Evolutionary conservation across 2,888 invertebrate species (phyloP).

Genomic region (Tryphoninae sp.): DNA sequence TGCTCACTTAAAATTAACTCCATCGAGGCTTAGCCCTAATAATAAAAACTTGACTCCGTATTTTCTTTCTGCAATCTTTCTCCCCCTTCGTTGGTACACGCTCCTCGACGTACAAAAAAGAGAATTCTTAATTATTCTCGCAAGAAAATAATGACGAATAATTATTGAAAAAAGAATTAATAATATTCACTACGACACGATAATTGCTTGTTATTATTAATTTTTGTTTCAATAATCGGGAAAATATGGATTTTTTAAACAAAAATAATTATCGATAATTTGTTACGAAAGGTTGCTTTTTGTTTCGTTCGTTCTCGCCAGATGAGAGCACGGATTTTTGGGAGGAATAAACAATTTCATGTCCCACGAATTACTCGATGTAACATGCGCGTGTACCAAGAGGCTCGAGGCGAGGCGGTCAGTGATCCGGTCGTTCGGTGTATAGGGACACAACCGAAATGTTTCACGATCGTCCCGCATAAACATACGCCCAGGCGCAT

Average conservation of each 20-base stretch:
- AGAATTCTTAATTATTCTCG: too few relatives aligned
- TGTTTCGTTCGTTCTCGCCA: conserved; percentile 3
- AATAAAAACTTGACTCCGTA: conserved; percentile 16
- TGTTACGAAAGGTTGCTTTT: conserved; percentile 6
- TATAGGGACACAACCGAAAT: conserved; percentile 72
- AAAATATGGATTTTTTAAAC: background rate
- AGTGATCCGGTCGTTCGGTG: conserved; percentile 71
- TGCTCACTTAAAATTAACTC: conserved; percentile 59
- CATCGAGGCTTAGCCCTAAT: conserved; percentile 32
- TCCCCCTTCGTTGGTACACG: background rate
- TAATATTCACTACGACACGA: too few relatives aligned
- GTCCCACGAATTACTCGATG: conserved; percentile 32
- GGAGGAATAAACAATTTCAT: conserved; percentile 18
- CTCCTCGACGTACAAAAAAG: too few relatives aligned
- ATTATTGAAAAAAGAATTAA: too few relatives aligned
- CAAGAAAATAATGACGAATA: too few relatives aligned
- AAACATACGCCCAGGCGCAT: conserved; percentile 72
- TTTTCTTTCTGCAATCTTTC: conserved; percentile 9
- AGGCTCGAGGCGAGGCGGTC: conserved; percentile 63
- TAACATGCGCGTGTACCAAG: conserved; percentile 20
- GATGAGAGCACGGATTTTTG: background rate
- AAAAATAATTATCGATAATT: background rate
- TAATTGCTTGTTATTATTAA: too few relatives aligned
- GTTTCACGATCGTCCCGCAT: conserved; percentile 75
- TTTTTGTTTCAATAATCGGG: too few relatives aligned